phyloP scores from a whole-genome alignment of 2,797 vertebrate genomes.

The Mus caroli region DNA sequence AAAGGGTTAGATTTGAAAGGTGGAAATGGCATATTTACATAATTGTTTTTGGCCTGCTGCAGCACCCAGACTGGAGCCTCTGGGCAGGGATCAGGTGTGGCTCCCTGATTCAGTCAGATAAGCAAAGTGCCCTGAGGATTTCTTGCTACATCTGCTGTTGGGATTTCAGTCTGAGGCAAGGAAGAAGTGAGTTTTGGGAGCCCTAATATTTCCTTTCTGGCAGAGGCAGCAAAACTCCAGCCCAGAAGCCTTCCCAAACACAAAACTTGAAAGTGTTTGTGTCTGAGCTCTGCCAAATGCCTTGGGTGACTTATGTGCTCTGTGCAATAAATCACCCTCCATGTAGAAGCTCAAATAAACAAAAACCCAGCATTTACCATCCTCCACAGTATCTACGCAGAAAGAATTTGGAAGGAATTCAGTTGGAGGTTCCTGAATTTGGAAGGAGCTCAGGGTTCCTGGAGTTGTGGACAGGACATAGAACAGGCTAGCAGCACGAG shows the following conservation, averaged over 20 bases:
- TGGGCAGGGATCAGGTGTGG: background rate
- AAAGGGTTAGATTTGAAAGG: background rate
- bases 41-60: background rate
- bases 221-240: slow-evolving; percentile 11
- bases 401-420: slow-evolving; percentile 7
- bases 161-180: background rate
- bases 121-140: background rate
- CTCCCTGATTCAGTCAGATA: background rate
- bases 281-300: background rate
- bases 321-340: background rate
- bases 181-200: background rate
- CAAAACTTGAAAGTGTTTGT: background rate
- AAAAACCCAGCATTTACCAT: background rate
- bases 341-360: background rate
- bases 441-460: background rate
- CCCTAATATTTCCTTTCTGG: slow-evolving; percentile 13
- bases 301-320: background rate
- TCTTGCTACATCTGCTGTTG: background rate
- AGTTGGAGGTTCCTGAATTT: background rate
- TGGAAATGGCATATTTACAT: background rate
- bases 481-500: background rate
- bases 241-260: background rate
- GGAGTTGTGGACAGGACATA: background rate
- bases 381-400: background rate
- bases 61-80: background rate